Conservation (phyloP, 1,140 invertebrate genomes). For the Ericerus pela region DNA sequence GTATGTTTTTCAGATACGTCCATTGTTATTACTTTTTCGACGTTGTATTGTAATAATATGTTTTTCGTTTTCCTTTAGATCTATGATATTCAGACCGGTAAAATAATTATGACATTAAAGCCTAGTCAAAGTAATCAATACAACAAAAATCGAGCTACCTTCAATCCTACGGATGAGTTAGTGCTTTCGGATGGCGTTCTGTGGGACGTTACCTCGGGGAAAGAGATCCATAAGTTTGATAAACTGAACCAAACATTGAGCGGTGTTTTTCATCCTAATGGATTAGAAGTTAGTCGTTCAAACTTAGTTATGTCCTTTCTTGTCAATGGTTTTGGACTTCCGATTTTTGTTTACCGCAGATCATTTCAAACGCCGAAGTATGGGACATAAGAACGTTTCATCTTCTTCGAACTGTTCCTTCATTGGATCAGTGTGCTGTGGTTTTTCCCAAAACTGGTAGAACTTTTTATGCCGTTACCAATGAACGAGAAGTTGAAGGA, state of each 20-base stretch:
- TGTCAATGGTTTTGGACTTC: not conserved
- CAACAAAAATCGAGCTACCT: constrained; percentile 82
- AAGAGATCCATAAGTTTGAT: constrained; percentile 91
- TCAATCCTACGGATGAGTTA: constrained; percentile 84
- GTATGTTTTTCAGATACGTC: constrained; percentile 31
- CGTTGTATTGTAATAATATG: not conserved
- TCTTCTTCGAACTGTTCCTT: constrained; percentile 79
- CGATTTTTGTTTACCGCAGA: constrained; percentile 28
- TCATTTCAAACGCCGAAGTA: constrained; percentile 73
- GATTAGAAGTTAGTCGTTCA: constrained; percentile 48
- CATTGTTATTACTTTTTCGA: not conserved
- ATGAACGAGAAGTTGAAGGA: constrained; percentile 48
- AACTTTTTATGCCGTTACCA: constrained; percentile 45
- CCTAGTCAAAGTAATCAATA: constrained; percentile 81
- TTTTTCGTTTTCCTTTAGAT: constrained; percentile 41
- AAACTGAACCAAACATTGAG: constrained; percentile 89
- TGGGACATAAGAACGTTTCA: constrained; percentile 95
- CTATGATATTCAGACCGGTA: constrained; percentile 76
- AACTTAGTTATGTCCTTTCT: not conserved
- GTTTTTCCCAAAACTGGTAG: constrained; percentile 51
- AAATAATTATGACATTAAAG: constrained; percentile 52
- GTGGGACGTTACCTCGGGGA: constrained; percentile 79
- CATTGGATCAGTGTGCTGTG: constrained; percentile 74
- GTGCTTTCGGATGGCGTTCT: constrained; percentile 90
- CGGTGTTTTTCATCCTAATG: constrained; percentile 94